Percentiles rank a stretch among this genome's conserved stretches.
phyloP scores from a whole-genome alignment of 1,140 invertebrate genomes.

The Drosophila teissieri region DNA sequence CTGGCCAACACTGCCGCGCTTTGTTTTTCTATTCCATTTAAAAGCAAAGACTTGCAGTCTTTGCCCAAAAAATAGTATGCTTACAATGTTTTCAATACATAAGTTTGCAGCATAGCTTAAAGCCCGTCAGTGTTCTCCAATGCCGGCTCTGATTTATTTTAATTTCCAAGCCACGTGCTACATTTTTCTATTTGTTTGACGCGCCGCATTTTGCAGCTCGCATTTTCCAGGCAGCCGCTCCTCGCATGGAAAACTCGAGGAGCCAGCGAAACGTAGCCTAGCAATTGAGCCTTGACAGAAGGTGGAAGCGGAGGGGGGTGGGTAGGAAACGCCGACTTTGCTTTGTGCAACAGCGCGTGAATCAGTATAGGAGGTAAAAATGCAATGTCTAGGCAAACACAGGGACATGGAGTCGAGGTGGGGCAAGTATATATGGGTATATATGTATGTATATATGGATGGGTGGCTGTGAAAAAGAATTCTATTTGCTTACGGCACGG shows the following conservation, averaged over 20 bases:
- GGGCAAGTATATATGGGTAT: slow-evolving; percentile 7
- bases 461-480: slow-evolving; percentile 27
- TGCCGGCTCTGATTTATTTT: slow-evolving; percentile 33
- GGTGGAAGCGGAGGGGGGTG: slow-evolving; percentile 1
- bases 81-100: not conserved
- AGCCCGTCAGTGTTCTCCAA: not conserved
- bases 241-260: slow-evolving; percentile 29
- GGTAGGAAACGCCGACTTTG: slow-evolving; percentile 70
- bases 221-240: slow-evolving; percentile 26
- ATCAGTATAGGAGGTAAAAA: slow-evolving; percentile 56
- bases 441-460: too few species aligned
- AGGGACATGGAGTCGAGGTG: slow-evolving; percentile 25
- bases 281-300: slow-evolving; percentile 54
- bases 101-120: slow-evolving; percentile 6
- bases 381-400: slow-evolving; percentile 70
- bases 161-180: slow-evolving; percentile 58
- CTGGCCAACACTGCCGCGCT: too few species aligned
- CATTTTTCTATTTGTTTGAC: slow-evolving; percentile 64
- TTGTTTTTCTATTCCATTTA: too few species aligned
- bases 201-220: slow-evolving; percentile 41
- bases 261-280: slow-evolving; percentile 54
- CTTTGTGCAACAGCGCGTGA: slow-evolving; percentile 77
- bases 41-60: not conserved
- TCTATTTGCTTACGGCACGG: slow-evolving; percentile 77
- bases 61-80: too few species aligned